These are phyloP conservation scores for Hydrozoanthus gracilis DNA, from an alignment of 92 coral and sea anemone genomes.

Conservation along the genomic window DNA sequence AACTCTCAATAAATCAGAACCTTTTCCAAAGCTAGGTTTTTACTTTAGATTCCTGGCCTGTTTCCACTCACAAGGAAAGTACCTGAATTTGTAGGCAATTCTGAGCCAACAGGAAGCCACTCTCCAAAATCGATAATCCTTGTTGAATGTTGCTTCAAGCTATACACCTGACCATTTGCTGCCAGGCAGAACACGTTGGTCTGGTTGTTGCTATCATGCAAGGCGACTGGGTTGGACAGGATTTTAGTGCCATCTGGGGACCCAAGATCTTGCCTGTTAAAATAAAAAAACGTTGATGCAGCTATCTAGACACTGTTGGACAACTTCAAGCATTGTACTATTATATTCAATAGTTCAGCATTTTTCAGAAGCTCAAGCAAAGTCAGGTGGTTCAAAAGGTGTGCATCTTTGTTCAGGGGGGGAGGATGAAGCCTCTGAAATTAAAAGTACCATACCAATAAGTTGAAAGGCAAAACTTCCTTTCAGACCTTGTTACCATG, in stretches of 20 bases:
- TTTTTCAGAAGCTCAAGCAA: too few species aligned
- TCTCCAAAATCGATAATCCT: slow-evolving; percentile 64
- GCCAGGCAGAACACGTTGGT: slow-evolving; percentile 73
- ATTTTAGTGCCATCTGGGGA: slow-evolving; percentile 64
- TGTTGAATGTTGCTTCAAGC: slow-evolving; percentile 59
- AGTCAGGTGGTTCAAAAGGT: too few species aligned
- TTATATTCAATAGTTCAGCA: too few species aligned
- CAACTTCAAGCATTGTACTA: too few species aligned
- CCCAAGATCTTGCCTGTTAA: slow-evolving; percentile 66
- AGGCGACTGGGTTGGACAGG: slow-evolving; percentile 75
- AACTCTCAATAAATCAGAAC: too few species aligned
- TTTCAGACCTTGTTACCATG: too few species aligned
- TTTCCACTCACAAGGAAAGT: background rate
- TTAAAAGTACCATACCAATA: too few species aligned
- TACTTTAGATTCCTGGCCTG: background rate
- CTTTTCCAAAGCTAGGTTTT: too few species aligned
- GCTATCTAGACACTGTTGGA: too few species aligned
- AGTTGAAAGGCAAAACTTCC: too few species aligned
- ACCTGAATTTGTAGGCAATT: slow-evolving; percentile 78
- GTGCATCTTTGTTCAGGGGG: too few species aligned
- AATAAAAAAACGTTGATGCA: background rate
- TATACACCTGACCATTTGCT: slow-evolving; percentile 83
- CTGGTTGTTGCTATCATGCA: slow-evolving; percentile 65
- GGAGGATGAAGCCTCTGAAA: too few species aligned
- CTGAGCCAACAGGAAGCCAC: slow-evolving; percentile 64